These are phyloP conservation scores for Excalfactoria chinensis DNA, from an alignment of 2,113 vertebrate species.

Conservation along the genomic window DNA sequence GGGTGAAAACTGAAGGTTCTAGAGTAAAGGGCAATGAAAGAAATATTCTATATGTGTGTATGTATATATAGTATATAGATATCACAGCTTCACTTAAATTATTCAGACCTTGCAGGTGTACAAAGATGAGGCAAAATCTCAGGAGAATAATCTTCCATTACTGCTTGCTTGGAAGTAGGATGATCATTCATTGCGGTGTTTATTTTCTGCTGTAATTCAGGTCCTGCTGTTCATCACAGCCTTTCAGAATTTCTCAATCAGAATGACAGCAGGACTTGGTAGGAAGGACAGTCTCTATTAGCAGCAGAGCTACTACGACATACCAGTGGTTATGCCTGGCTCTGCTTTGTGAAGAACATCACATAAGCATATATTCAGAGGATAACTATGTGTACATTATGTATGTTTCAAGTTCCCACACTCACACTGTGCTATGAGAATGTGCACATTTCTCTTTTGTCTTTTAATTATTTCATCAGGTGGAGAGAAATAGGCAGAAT, in stretches of 20 bases:
- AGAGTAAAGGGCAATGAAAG: background rate
- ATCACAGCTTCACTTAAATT: background rate
- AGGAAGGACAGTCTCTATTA: background rate
- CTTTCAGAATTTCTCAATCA: background rate
- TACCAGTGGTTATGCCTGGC: background rate
- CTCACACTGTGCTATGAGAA: background rate
- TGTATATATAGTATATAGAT: background rate
- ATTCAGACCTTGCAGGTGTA: constrained; percentile 11
- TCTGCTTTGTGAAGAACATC: background rate
- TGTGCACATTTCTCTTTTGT: background rate
- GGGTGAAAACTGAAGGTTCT: background rate
- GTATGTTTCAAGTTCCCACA: background rate
- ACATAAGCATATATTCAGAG: background rate
- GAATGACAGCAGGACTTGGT: background rate
- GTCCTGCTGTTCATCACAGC: background rate
- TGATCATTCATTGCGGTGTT: too few species aligned
- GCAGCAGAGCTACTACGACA: background rate
- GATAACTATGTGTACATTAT: background rate
- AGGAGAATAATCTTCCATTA: background rate
- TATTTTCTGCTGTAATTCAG: background rate
- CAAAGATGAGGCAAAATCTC: constrained; percentile 31
- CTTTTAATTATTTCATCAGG: background rate
- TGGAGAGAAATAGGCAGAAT: background rate
- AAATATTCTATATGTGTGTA: background rate
- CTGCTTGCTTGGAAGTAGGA: background rate